Evolutionary conservation across 2,797 vertebrate genomes (phyloP), one percentile per base, ranked within the genome.

Genomic region (Taeniopygia guttata): DNA sequence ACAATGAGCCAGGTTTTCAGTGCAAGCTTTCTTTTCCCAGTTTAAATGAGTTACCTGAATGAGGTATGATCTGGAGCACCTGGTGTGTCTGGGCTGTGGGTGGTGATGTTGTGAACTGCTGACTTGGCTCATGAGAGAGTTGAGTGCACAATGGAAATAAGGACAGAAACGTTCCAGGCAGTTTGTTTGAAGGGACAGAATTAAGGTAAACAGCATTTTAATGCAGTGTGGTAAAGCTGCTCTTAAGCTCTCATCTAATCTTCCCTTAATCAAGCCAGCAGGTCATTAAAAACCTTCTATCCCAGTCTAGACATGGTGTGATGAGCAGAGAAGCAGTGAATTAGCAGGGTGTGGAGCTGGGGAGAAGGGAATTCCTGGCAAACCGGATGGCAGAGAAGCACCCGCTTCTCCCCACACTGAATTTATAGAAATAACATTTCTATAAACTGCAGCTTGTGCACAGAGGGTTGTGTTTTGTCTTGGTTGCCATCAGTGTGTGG

Each of bases 261-360:
- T 94, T 77, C 81, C 8, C 60, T 95, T 94, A 89, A 96, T 94
- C 75, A 54, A 83, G 52, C 52, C 30, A 73, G 45, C 94, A 93
- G 85, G 36, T 91, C 75, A 83, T 94, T 96, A 54, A 91, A 93
- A 93, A 73, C 85, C 93, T 78, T 90, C 13, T 38, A 73, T 91
- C 90, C 87, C 60, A 81, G 95, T 94, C 96, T 96, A 96, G 96
- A 96, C 95, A 32, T 51, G 60, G 56, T 75, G 82, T 85, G 92
- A 77, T 80, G 94, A 84, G 30, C 92, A 87, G 80, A 36, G 78
- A 63, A 3, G 1, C 13, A 10, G 80, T 0, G 2, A 93, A 72
- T 92, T 63, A 89, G 1, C 67, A 3, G 88, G 85, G 63, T 1
- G 26, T 42, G 92, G 80, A 22, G 84, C 78, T 17, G 63, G 68